phyloP scores from a whole-genome alignment of 2,888 invertebrate species.

The Eupithecia subumbrata region DNA sequence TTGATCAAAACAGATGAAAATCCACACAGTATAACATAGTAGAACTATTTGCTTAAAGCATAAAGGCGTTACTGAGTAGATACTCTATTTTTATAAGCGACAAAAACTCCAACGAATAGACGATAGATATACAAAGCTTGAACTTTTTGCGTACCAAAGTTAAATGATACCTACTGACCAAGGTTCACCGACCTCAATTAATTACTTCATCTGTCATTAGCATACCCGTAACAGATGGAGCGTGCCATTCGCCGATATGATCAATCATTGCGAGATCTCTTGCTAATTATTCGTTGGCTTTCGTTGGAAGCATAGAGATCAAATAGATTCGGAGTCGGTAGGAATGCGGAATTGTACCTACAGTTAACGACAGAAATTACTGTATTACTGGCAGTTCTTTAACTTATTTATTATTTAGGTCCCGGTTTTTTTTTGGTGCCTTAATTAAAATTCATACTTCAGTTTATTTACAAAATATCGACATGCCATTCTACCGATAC shows the following conservation, averaged over 20 bases:
- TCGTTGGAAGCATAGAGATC: not conserved
- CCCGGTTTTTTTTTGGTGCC: too few relatives aligned
- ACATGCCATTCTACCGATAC: too few relatives aligned
- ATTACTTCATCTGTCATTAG: constrained; percentile 42
- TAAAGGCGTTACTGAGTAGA: not conserved
- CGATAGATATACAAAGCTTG: not conserved
- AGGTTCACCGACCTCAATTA: constrained; percentile 38
- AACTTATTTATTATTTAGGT: too few relatives aligned
- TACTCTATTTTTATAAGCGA: not conserved
- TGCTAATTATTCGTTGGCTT: constrained; percentile 16
- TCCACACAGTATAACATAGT: not conserved
- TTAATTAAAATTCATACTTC: too few relatives aligned
- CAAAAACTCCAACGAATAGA: not conserved
- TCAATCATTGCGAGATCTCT: constrained; percentile 23
- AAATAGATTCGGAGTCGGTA: not conserved
- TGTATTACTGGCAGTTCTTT: too few relatives aligned
- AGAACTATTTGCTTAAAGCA: not conserved
- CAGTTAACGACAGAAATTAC: too few relatives aligned
- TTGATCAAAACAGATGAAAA: not conserved
- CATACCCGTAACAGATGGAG: constrained; percentile 33
- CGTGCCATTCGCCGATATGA: constrained; percentile 34
- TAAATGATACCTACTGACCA: constrained; percentile 12
- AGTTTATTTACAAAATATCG: too few relatives aligned
- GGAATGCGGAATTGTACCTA: not conserved
- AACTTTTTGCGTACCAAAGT: constrained; percentile 11